A percentile compares a stretch with the other conserved stretches of the same genome.
Evolutionary conservation across 2,113 vertebrate species (phyloP).

Genomic region (Saccopteryx leptura): DNA sequence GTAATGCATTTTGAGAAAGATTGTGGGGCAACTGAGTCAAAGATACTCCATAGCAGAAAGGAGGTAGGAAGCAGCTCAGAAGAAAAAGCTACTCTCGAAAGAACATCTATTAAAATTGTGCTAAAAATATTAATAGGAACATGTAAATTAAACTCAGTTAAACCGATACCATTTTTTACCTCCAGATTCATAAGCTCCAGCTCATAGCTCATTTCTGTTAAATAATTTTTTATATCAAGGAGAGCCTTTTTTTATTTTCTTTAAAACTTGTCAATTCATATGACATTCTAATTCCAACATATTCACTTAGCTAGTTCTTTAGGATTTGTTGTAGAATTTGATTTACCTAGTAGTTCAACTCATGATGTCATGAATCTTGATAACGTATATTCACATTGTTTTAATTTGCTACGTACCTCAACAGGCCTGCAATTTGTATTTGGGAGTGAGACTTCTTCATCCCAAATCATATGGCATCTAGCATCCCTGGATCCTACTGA

Average conservation of each 20-base stretch:
- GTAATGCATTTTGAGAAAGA: slow-evolving; percentile 51
- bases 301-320: slow-evolving; percentile 12
- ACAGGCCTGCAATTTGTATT: slow-evolving; percentile 15
- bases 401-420: slow-evolving; percentile 33
- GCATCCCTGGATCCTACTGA: background rate
- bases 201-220: slow-evolving; percentile 32
- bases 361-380: slow-evolving; percentile 50
- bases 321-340: background rate
- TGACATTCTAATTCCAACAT: background rate
- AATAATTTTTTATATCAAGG: slow-evolving; percentile 44
- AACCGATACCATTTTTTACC: slow-evolving; percentile 37
- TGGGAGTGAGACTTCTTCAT: background rate
- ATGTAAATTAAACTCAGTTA: background rate
- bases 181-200: slow-evolving; percentile 41
- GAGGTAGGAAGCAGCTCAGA: background rate
- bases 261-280: background rate
- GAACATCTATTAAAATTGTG: slow-evolving; percentile 28
- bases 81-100: slow-evolving; percentile 52
- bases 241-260: background rate
- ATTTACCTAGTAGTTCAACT: slow-evolving; percentile 28
- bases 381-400: slow-evolving; percentile 29
- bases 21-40: background rate
- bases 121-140: slow-evolving; percentile 29
- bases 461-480: background rate
- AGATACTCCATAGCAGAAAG: background rate